These are phyloP conservation scores for Pantherophis alleghaniensis DNA, from an alignment of 2,797 vertebrate species.

Conservation along the genomic window DNA sequence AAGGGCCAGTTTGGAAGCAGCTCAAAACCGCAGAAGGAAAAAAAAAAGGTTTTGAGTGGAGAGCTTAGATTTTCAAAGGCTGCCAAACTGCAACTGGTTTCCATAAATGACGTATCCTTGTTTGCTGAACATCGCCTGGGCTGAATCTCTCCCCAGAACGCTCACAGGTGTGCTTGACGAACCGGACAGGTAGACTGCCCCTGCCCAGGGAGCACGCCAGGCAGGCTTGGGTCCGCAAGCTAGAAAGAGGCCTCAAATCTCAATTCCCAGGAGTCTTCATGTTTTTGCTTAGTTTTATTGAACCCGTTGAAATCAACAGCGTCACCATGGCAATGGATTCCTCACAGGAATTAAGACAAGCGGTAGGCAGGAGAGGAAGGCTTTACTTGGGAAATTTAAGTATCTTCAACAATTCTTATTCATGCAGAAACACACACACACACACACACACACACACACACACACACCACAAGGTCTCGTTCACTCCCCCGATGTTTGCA, in stretches of 20 bases:
- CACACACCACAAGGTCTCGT: fast-evolving
- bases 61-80: neutral
- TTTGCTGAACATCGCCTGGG: neutral
- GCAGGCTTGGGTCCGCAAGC: neutral
- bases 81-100: neutral
- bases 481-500: neutral
- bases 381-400: neutral
- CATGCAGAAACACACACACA: too few relatives aligned
- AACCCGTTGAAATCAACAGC: neutral
- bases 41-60: neutral
- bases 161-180: neutral
- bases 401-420: neutral
- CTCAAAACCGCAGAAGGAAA: neutral
- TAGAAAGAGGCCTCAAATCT: neutral
- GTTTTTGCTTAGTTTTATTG: neutral
- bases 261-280: neutral
- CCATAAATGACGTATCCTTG: neutral
- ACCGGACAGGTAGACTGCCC: neutral
- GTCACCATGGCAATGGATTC: neutral
- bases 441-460: too few relatives aligned
- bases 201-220: neutral
- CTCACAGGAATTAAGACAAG: neutral
- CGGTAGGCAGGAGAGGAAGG: neutral
- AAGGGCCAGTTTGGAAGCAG: neutral
- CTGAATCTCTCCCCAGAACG: neutral